Evolutionary conservation across 64 coral and sea anemone species (phyloP), one percentile per base, ranked within the genome.

Genomic region (Stylophora pistillata): DNA sequence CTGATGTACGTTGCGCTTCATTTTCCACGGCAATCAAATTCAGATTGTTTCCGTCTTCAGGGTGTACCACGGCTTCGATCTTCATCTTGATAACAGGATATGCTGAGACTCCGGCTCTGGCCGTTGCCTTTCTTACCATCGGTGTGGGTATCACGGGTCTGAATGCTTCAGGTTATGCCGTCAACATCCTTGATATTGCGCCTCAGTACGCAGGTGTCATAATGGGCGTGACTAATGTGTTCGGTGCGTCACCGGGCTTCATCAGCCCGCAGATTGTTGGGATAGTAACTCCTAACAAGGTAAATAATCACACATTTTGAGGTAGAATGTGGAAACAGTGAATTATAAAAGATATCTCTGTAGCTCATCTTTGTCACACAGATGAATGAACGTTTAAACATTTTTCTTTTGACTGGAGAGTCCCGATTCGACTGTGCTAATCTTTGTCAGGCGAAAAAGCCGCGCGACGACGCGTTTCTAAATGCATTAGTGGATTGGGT

Each of bases 121-220:
- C 90, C 17, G 94, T 99, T 15, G 91, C 90, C 0, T 93, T 99
- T 47, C 93, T 99, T 0, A 95, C 93, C 7, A 93, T 99, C 28
- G 97, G 97, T 58, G 97, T 99, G 13, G 97, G 97, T 31, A 99
- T 99, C 28, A 99, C 97, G 13, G 97, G 97, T 53, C 73, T 99
- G 29, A 99, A 99, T 66, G 97, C 97, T 0, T 90, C 97, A 9
- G 97, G 97, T 77, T 99, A 99, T 91, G 97, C 97, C 3, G 97
- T 99, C 54, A 99, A 99, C 85, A 92, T 99, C 32, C 91, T 99
- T 15, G 97, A 99, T 92, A 99, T 99, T 78, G 97, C 97, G 16
- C 97, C 97, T n/a, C 91, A 93, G 66, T 99, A 93, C 37, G 97
- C 97, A 13, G 97, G 97, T 70, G 93, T 99, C 53, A 99, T 99